Percentiles rank a stretch among this genome's conserved stretches.
Conservation (phyloP, 2,888 invertebrate species). For the Acanthococcus lagerstroemiae region DNA sequence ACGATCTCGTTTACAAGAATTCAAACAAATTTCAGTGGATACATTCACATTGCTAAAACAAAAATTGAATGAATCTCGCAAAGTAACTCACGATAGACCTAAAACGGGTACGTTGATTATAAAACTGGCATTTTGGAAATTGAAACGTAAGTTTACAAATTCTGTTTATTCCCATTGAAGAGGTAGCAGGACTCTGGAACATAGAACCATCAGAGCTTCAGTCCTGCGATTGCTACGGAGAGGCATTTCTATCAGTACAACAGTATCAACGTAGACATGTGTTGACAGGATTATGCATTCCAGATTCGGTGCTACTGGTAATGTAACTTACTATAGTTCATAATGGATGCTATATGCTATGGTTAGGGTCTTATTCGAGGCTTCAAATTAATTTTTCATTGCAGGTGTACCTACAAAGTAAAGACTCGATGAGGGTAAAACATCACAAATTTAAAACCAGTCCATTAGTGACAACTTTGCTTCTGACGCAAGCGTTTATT, state of each 20-base stretch:
- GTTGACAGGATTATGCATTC: slow-evolving; percentile 7
- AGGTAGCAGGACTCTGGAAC: not conserved
- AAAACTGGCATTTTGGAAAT: not conserved
- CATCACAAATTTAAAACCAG: slow-evolving; percentile 20
- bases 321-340: not conserved
- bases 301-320: slow-evolving; percentile 18
- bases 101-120: not conserved
- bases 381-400: not conserved
- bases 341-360: not conserved
- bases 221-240: slow-evolving; percentile 20
- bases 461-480: slow-evolving; percentile 16
- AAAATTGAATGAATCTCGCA: slow-evolving; percentile 42
- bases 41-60: slow-evolving; percentile 55
- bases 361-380: too few relatives aligned
- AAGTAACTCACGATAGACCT: slow-evolving; percentile 1
- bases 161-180: too few relatives aligned
- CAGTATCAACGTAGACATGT: slow-evolving; percentile 10
- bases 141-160: too few relatives aligned
- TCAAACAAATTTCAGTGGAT: slow-evolving; percentile 59
- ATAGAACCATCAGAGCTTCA: slow-evolving; percentile 12
- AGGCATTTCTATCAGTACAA: slow-evolving; percentile 22
- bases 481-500: slow-evolving; percentile 15
- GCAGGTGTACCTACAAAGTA: slow-evolving; percentile 14
- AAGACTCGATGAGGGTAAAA: slow-evolving; percentile 8
- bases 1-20: slow-evolving; percentile 47